phyloP scores from a whole-genome alignment of 64 coral and sea anemone genomes.

The Hydrozoanthus tunicans region DNA sequence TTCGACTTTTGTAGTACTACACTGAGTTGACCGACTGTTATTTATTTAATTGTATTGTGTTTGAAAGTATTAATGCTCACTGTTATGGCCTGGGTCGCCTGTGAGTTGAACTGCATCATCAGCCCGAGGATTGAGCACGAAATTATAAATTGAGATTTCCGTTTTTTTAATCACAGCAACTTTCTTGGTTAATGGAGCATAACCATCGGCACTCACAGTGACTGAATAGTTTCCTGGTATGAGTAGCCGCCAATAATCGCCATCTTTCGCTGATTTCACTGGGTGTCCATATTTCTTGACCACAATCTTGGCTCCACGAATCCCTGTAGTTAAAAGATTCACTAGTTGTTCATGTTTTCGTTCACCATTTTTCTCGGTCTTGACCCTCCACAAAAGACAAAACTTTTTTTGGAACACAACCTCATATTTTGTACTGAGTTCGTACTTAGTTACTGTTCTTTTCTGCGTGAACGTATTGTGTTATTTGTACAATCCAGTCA shows the following conservation, averaged over 20 bases:
- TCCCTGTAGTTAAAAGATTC: background rate
- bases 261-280: slow-evolving; percentile 76
- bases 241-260: slow-evolving; percentile 93
- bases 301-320: slow-evolving; percentile 67
- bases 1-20: no score
- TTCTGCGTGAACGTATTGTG: no score
- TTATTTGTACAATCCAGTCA: background rate
- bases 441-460: no score
- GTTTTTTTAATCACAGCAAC: slow-evolving; percentile 19
- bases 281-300: slow-evolving; percentile 49
- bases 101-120: background rate
- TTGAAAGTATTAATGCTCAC: no score
- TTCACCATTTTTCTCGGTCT: no score
- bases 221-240: slow-evolving; percentile 56
- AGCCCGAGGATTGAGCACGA: slow-evolving; percentile 17
- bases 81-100: no score
- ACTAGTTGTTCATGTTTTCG: no score
- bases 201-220: slow-evolving; percentile 47
- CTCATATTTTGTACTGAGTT: no score
- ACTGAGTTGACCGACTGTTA: no score
- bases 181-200: slow-evolving; percentile 39
- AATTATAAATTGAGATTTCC: slow-evolving; percentile 5
- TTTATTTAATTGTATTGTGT: no score
- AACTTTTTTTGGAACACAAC: no score
- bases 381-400: no score